These are phyloP conservation scores for Theodoxus fluviatilis DNA, from an alignment of 2,888 invertebrate genomes.

Conservation along the genomic window DNA sequence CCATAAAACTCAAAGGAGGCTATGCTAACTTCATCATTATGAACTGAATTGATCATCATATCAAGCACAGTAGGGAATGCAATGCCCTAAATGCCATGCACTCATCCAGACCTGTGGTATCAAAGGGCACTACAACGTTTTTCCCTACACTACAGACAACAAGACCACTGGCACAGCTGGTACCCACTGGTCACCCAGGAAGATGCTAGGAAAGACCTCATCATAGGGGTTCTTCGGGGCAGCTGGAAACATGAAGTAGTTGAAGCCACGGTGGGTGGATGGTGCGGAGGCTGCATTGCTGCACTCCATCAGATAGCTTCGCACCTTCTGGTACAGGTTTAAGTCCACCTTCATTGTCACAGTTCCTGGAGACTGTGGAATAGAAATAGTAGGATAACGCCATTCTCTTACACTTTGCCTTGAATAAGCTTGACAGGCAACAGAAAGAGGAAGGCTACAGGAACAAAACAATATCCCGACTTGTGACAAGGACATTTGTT, in stretches of 20 bases:
- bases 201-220: constrained; percentile 51
- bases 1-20: too few species aligned
- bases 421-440: too few species aligned
- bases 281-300: background rate
- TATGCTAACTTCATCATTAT: background rate
- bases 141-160: background rate
- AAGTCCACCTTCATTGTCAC: too few species aligned
- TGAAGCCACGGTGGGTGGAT: constrained; percentile 15
- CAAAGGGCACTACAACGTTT: background rate
- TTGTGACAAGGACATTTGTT: too few species aligned
- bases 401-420: too few species aligned
- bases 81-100: background rate
- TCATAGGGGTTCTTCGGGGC: constrained; percentile 45
- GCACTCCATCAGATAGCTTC: constrained; percentile 17
- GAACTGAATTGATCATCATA: background rate
- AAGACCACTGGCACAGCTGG: background rate
- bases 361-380: too few species aligned
- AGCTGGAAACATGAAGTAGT: constrained; percentile 31
- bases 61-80: background rate
- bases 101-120: background rate
- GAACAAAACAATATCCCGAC: too few species aligned
- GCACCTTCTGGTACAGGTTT: constrained; percentile 25
- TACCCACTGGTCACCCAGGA: constrained; percentile 51
- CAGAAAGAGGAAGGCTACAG: too few species aligned
- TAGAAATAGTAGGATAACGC: too few species aligned